Base-by-base conservation (phyloP, 2,888 invertebrate genomes). In the Endomychus coccineus region DNA sequence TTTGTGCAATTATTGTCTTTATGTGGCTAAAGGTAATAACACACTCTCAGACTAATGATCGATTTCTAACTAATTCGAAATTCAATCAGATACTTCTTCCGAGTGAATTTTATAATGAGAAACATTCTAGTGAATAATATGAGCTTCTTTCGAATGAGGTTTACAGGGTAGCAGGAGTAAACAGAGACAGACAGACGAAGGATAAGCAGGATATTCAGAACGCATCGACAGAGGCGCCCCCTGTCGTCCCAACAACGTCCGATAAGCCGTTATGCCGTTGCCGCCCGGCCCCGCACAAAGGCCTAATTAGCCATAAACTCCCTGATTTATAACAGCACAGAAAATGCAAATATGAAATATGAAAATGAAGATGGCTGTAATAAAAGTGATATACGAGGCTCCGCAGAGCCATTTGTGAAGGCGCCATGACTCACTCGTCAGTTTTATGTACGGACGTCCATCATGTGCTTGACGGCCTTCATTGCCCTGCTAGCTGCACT, bases 331-430 rank as follows among this genome's bases (percentile, higher is more conserved):
- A 71, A 71, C 71, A 69, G 70, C 68, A 67, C 66, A 69, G 69
- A 70, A 71, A 71, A 71, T 71, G 71, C 71, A 71, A 71, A 71
- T 71, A 70, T 71, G 71, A 71, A 70, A 71, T 71, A 71, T 71
- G 71, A 71, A 71, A 70, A 71, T 71, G 69, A 69, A 69, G 69
- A 70, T 69, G 69, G 67, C 77, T 75, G 78, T 78, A 78, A 79
- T 79, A 80, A 79, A 80, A 79, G 76, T 78, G 79, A 80, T 79
- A 78, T 78, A 80, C 73, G 74, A 74, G 76, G 75, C 78, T 78
- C 79, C 74, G 74, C 75, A 75, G 78, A 73, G 78, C 79, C 78
- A 78, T 80, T 79, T 74, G 75, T 72, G 71, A 71, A 74, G 73
- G 74, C 73, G 73, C 72, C 71, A 67, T 72, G 68, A 68, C 67